Base-by-base conservation (phyloP, 2,888 invertebrate species). In the Ischnus inquisitorius region DNA sequence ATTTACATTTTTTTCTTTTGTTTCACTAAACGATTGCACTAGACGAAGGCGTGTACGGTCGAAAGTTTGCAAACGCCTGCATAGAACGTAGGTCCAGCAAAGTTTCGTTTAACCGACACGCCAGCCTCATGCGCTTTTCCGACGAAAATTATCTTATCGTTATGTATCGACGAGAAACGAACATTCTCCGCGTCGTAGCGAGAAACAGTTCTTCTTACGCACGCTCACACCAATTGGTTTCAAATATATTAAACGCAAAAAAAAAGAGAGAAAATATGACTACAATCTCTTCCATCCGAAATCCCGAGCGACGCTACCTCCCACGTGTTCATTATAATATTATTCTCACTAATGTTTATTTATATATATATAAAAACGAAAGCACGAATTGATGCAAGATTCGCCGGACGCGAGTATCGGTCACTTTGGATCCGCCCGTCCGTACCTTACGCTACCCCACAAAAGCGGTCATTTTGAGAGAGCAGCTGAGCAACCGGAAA, bases 391-490 rank as follows among this genome's bases (percentile, higher is more conserved):
- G 79, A 64, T 75, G 60, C 19, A n/a, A 60, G 67, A 62, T 77
- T 72, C n/a, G 60, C 57, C 34, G 74, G 71, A 67, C 77, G 54
- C 62, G 43, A 62, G 46, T 77, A 68, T 60, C 76, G 72, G 72
- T 65, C 79, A 68, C 71, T 51, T 69, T 60, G 75, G 72, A 80
- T 34, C 83, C 72, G 86, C 89, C 92, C 93, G 92, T 92, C 88
- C 90, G 86, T 88, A 87, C 90, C 89, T 88, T 93, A 28, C 92
- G 91, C 87, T 76, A 86, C 90, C 88, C 87, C 54, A 85, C 90
- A 92, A 93, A 92, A 92, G 93, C 93, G 93, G 93, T 93, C 92
- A 89, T 91, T 92, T 92, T 91, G 88, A 83, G 82, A 83, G 87
- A 91, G 87, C 87, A 89, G 88, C 92, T 93, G 88, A 90, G 88